Evolutionary conservation across 2,888 invertebrate species (phyloP), one percentile per base, ranked within the genome.

Genomic region (Trachelus stipa): DNA sequence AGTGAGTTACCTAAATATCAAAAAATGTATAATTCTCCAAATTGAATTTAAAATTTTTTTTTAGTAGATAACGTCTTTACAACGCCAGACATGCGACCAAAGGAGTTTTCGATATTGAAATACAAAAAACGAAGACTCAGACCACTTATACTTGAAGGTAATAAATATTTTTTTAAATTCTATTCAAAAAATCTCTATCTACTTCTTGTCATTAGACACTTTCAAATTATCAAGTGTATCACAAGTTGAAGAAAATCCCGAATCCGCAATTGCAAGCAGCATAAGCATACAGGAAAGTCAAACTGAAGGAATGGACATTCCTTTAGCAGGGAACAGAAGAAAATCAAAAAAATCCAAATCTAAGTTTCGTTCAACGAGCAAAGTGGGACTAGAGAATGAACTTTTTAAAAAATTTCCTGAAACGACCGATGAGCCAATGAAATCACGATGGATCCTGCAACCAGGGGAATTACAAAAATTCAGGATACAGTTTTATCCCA

Each of bases 401-500:
- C 23, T 56, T 23, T 23, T 23, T 0, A 23, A 56, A 56, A 56
- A 23, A 9, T 23, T 56, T 6, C 9, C 56, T 56, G 56, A 56
- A 56, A 23, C 2, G 6, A 23, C 23, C 23, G 87, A 85, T 56
- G 84, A 86, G 73, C 33, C 79, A 68, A 74, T 87, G 33, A 84
- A 86, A 69, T 77, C 88, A 15, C 85, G 86, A 40, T 84, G 85
- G 80, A 80, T 88, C 73, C 74, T 91, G 33, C 76, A 83, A 73
- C 86, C 91, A 3, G 79, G 82, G 1, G 88, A 89, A 81, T 79
- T 77, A 3, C 81, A 82, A 30, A 82, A 71, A 34, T 90, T 88
- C 56, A 85, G 83, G 76, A 80, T 89, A 1, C 78, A 82, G 15
- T 90, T 89, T 71, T 73, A 80, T 12, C 90, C 91, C 1, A 81